Conservation (phyloP, 2,113 vertebrate species). For the Gymnogyps californianus region DNA sequence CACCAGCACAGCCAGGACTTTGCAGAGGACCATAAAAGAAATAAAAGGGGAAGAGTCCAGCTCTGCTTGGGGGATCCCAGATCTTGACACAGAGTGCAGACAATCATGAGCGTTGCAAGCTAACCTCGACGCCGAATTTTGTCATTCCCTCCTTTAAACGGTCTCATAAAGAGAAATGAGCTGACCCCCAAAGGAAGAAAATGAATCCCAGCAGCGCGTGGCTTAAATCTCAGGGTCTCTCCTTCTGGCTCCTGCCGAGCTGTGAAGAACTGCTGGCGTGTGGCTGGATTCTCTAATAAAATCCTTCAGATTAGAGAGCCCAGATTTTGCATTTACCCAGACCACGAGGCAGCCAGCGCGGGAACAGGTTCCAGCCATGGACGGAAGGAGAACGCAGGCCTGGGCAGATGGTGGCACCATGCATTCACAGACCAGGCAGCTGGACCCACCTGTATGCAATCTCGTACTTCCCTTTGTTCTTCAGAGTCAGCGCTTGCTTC, state of each 20-base stretch:
- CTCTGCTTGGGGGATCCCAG: background rate
- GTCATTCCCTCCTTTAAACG: background rate
- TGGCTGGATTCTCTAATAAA: background rate
- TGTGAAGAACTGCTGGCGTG: background rate
- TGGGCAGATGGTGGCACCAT: background rate
- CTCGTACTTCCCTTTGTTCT: conserved; percentile 88
- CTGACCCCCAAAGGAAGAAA: background rate
- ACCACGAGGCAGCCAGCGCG: background rate
- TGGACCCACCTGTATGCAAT: conserved; percentile 80
- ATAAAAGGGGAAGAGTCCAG: background rate
- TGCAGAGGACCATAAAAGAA: background rate
- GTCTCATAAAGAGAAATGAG: background rate
- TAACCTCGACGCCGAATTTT: fast-evolving
- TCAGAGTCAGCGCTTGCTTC: conserved; percentile 77
- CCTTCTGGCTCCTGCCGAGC: background rate
- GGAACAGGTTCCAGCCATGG: background rate
- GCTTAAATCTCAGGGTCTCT: background rate
- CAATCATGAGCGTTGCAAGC: fast-evolving
- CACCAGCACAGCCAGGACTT: background rate
- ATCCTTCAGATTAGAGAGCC: background rate
- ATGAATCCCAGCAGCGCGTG: background rate
- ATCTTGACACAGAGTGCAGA: background rate
- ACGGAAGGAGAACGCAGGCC: background rate
- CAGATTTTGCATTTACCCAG: background rate
- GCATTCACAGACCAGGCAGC: background rate